phyloP scores from a whole-genome alignment of 2,888 invertebrate genomes.

The Cephus sareptanus region DNA sequence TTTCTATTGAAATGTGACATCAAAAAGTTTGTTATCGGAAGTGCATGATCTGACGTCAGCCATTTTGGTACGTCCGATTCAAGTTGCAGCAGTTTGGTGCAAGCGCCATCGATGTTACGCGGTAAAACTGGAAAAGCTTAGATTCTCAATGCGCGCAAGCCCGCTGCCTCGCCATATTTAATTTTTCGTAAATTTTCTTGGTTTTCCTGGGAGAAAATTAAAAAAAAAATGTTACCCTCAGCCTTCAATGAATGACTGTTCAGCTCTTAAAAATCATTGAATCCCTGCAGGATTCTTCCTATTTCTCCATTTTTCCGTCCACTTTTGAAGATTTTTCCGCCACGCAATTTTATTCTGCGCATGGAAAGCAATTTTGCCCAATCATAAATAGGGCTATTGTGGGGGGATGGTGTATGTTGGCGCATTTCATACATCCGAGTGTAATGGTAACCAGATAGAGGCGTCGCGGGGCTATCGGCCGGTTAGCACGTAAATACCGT shows the following conservation, averaged over 20 bases:
- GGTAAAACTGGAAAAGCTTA: conserved; percentile 17
- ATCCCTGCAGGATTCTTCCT: neutral
- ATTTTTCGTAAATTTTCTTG: conserved; percentile 57
- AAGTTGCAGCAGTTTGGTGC: conserved; percentile 4
- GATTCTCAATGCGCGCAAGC: conserved; percentile 43
- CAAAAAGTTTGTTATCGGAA: no score
- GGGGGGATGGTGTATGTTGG: conserved; percentile 64
- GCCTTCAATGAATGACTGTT: neutral
- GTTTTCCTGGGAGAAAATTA: conserved; percentile 30
- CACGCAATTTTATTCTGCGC: conserved; percentile 66
- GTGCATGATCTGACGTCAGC: conserved; percentile 2
- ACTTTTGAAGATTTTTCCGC: conserved; percentile 60
- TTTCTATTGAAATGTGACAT: no score
- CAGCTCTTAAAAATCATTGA: neutral
- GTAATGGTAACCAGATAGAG: conserved; percentile 66
- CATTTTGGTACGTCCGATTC: conserved; percentile 13
- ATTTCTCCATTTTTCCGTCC: conserved; percentile 14
- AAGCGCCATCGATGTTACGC: conserved; percentile 15
- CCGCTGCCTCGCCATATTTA: conserved; percentile 56
- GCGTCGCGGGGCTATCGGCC: conserved; percentile 63
- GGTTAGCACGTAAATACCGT: conserved; percentile 61
- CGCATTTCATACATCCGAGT: conserved; percentile 66
- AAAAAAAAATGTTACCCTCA: neutral
- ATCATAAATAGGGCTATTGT: conserved; percentile 67
- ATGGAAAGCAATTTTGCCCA: conserved; percentile 67